Percentiles rank a stretch among this genome's conserved stretches.
Evolutionary conservation across 2,113 vertebrate genomes (phyloP).

Genomic region (Acanthochromis polyacanthus): DNA sequence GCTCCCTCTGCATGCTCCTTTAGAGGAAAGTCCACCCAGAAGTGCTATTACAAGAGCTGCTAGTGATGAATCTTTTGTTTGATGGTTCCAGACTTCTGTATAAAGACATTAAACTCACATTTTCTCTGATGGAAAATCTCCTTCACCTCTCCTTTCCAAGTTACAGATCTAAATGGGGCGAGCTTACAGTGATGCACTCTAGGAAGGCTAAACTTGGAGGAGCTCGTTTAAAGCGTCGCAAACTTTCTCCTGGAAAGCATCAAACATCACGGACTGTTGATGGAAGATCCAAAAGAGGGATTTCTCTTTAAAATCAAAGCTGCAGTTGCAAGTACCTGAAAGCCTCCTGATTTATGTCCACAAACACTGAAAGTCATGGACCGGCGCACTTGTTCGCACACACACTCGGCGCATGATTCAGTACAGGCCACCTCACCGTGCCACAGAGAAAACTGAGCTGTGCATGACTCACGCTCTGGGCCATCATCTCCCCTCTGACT

Average conservation of each 20-base stretch:
- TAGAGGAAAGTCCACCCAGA: not conserved
- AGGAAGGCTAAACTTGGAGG: not conserved
- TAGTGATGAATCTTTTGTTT: not conserved
- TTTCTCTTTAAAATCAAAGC: not conserved
- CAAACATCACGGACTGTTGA: not conserved
- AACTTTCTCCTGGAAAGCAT: not conserved
- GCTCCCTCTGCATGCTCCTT: not conserved
- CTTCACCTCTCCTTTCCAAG: not conserved
- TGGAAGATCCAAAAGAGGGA: not conserved
- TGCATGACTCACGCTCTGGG: constrained; percentile 68
- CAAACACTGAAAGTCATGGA: constrained; percentile 18
- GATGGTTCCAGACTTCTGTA: not conserved
- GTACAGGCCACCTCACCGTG: constrained; percentile 46
- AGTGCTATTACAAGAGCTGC: not conserved
- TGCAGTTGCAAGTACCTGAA: constrained; percentile 6
- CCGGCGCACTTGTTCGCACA: constrained; percentile 3
- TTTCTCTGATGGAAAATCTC: not conserved
- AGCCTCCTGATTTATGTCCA: constrained; percentile 43
- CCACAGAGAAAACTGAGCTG: constrained; percentile 54
- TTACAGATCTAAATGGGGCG: not conserved
- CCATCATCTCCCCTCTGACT: constrained; percentile 53
- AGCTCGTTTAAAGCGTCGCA: not conserved
- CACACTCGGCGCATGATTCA: constrained; percentile 39
- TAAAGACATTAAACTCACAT: not conserved
- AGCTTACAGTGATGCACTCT: not conserved